Evolutionary conservation across 2,113 vertebrate species (phyloP), one percentile per base, ranked within the genome.

Genomic region (Daphoenositta chrysoptera): DNA sequence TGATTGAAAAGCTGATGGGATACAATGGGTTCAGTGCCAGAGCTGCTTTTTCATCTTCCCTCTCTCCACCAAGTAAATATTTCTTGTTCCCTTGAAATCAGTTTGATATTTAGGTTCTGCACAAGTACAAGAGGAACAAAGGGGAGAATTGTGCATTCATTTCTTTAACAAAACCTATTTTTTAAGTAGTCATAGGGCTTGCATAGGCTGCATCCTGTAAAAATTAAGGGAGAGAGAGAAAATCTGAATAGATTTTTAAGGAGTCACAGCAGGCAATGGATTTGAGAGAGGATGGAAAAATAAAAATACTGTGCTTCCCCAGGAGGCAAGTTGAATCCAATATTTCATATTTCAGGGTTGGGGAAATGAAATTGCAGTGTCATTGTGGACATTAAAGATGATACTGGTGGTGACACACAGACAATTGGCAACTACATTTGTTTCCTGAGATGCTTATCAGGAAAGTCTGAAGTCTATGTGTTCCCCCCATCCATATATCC

Each of bases 351-450:
- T 83, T 90, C 68, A 94, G 75, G 17, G 33, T 9, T 70, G 66
- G 35, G 31, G 27, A 96, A 96, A 95, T 83, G 71, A 85, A 90
- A 90, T 86, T 88, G 63, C 64, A 40, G 30, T 78, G 64, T 77
- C 58, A 20, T n/a, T 81, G 63, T 78, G 79, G 39, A 42, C 60
- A 42, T 79, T 72, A 65, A 83, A 92, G 75, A 27, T 37, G 39
- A 77, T 40, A 60, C 48, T 3, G 2, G 54, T 96, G 1, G 33
- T 86, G 47, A 93, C 71, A 68, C 51, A 80, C 26, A 66, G 79
- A 77, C 15, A 90, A 35, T 0, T 85, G 68, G 39, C 39, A 93
- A 26, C 39, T 83, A 16, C 64, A 31, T 90, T 81, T 95, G 21
- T 81, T 95, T 92, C 56, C 66, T 35, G 26, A 83, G 68, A 51